A percentile compares a stretch with the other conserved stretches of the same genome.
These are phyloP conservation scores for Arnoldichthys spilopterus DNA, from an alignment of 2,797 vertebrate species.

Conservation along the genomic window DNA sequence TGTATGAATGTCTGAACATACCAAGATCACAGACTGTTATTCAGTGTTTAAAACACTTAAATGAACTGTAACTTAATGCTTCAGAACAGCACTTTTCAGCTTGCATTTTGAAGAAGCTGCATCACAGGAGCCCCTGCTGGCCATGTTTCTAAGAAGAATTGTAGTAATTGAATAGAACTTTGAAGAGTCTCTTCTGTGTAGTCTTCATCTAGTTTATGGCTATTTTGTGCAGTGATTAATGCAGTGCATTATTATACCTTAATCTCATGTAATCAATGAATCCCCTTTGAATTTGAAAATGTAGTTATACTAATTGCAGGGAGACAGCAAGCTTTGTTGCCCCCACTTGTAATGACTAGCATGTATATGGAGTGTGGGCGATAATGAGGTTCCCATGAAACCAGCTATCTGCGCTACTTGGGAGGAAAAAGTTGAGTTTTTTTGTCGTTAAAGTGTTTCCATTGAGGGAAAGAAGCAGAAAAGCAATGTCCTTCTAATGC, in stretches of 20 bases:
- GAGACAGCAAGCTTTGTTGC: constrained; percentile 35
- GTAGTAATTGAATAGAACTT: not conserved
- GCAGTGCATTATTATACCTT: constrained; percentile 1
- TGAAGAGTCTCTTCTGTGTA: not conserved
- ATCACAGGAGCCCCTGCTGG: not conserved
- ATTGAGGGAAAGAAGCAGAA: not conserved
- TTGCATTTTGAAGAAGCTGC: not conserved
- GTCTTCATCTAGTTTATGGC: not conserved
- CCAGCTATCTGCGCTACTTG: constrained; percentile 35
- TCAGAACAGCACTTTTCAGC: not conserved
- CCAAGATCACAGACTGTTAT: not conserved
- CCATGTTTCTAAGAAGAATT: not conserved
- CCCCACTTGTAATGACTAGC: constrained; percentile 37
- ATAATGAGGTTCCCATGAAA: constrained; percentile 40
- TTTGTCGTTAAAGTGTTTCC: constrained; percentile 5
- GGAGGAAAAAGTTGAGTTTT: not conserved
- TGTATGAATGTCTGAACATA: not conserved
- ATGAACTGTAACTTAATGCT: not conserved
- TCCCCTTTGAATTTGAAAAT: constrained; percentile 23
- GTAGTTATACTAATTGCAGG: constrained; percentile 35
- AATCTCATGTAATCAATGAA: not conserved
- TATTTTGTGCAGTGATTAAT: constrained; percentile 21
- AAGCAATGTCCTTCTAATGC: not conserved
- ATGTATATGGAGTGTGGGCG: constrained; percentile 27
- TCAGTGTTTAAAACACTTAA: not conserved